These are phyloP conservation scores for Leptinotarsa lineolata DNA, from an alignment of 1,140 invertebrate species.

Conservation along the genomic window DNA sequence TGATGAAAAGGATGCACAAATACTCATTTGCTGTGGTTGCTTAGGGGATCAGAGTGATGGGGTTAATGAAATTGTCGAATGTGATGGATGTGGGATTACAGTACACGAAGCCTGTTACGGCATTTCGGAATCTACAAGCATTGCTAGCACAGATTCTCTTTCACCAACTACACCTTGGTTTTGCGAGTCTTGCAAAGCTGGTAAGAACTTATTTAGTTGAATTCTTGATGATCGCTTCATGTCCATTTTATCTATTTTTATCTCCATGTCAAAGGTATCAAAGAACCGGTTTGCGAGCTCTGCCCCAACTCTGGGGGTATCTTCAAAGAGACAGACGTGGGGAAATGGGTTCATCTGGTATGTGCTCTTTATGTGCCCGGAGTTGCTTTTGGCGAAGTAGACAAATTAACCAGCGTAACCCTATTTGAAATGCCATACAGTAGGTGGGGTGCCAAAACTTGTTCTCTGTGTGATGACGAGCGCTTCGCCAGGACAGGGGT, in stretches of 20 bases:
- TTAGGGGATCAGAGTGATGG: conserved; percentile 90
- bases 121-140: conserved; percentile 89
- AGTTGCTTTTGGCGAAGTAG: conserved; percentile 96
- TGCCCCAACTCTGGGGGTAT: conserved; percentile 91
- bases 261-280: conserved; percentile 59
- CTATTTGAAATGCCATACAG: conserved; percentile 95
- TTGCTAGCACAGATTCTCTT: conserved; percentile 86
- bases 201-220: not conserved
- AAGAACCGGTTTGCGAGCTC: conserved; percentile 83
- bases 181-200: conserved; percentile 96
- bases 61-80: conserved; percentile 95
- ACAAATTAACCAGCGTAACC: conserved; percentile 82
- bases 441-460: conserved; percentile 90
- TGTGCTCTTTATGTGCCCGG: conserved; percentile 63
- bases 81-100: conserved; percentile 93
- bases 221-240: not conserved
- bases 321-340: conserved; percentile 95
- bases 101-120: conserved; percentile 98
- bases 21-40: conserved; percentile 89
- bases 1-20: conserved; percentile 54
- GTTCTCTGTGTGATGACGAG: conserved; percentile 85
- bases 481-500: conserved; percentile 89
- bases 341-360: conserved; percentile 96
- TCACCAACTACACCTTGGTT: conserved; percentile 97
- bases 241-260: not conserved